phyloP scores from a whole-genome alignment of 2,797 vertebrate species.

The Chrosomus eos region DNA sequence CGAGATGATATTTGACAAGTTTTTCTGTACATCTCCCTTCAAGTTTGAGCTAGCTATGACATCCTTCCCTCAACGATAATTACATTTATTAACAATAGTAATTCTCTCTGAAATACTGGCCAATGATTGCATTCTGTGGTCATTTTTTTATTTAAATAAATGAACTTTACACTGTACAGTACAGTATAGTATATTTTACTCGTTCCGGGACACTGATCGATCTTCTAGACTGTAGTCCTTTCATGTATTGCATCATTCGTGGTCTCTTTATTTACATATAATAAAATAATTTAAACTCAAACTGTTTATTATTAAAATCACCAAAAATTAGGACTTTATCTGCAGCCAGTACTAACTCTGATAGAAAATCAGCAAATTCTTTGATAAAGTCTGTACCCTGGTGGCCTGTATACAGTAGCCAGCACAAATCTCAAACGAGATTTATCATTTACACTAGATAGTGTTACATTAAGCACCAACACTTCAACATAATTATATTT shows the following conservation, averaged over 20 bases:
- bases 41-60: background rate
- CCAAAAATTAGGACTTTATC: too few relatives aligned
- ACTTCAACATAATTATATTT: too few relatives aligned
- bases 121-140: background rate
- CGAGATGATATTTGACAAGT: background rate
- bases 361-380: too few relatives aligned
- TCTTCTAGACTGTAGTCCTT: background rate
- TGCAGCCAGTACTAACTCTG: too few relatives aligned
- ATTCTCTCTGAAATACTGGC: background rate
- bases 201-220: background rate
- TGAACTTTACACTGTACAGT: background rate
- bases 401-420: too few relatives aligned
- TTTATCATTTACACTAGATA: too few relatives aligned
- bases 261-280: background rate
- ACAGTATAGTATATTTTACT: background rate
- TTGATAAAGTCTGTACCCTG: too few relatives aligned
- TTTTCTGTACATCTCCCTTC: background rate
- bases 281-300: background rate
- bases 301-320: background rate
- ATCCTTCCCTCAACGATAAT: background rate
- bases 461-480: too few relatives aligned
- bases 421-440: too few relatives aligned
- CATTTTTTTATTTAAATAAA: background rate
- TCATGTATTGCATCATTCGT: background rate
- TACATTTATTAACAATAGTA: slow-evolving; percentile 3